Percentiles rank a stretch among this genome's conserved stretches.
Evolutionary conservation across 2,113 vertebrate species (phyloP).

Genomic region (Coracopsis vasa): DNA sequence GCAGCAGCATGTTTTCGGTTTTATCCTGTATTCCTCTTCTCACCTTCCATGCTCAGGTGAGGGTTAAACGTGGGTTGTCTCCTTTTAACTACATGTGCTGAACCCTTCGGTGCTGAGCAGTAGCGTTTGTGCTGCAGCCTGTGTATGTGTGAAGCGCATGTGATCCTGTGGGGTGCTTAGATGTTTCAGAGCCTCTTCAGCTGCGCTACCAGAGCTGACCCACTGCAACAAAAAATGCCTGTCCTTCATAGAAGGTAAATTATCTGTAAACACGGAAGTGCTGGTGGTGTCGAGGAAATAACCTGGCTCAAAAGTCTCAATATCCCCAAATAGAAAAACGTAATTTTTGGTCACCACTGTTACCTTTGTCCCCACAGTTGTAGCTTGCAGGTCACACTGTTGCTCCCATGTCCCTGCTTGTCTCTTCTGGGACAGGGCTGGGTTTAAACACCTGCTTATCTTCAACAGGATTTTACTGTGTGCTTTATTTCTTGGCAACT

Average conservation of each 20-base stretch:
- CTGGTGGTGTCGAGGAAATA: background rate
- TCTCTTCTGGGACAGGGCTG: too few relatives aligned
- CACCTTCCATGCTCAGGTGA: rapidly evolving
- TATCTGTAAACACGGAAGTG: background rate
- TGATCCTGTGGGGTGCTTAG: background rate
- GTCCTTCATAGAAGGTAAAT: background rate
- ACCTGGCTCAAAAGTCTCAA: rapidly evolving
- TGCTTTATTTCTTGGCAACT: too few relatives aligned
- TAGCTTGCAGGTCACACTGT: background rate
- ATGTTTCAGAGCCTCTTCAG: background rate
- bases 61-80: background rate
- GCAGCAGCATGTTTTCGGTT: background rate
- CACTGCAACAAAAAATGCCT: background rate
- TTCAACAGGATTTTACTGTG: too few relatives aligned
- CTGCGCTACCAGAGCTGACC: background rate
- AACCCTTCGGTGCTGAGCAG: background rate
- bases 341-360: background rate
- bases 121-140: background rate
- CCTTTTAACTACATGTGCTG: rapidly evolving
- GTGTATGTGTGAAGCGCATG: background rate
- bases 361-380: background rate
- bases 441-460: too few relatives aligned
- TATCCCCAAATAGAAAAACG: background rate
- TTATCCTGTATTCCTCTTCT: too few relatives aligned
- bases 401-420: background rate